A percentile compares a stretch with the other conserved stretches of the same genome.
Conservation (phyloP, 2,113 vertebrate genomes). For the Equus quagga region DNA sequence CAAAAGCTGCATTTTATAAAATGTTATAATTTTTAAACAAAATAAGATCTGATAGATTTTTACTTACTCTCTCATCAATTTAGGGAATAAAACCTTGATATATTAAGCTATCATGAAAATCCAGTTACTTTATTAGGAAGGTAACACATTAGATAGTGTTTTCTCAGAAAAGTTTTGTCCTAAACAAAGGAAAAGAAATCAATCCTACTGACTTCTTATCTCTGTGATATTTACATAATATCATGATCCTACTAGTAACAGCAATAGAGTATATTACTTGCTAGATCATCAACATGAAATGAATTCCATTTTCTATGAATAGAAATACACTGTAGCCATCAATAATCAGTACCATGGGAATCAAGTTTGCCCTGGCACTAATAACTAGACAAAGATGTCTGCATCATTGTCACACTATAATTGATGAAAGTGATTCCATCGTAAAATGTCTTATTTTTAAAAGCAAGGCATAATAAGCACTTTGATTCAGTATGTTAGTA, state of each 20-base stretch:
- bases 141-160: constrained; percentile 4
- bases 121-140: constrained; percentile 52
- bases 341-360: neutral
- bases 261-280: neutral
- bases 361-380: constrained; percentile 54
- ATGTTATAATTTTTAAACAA: constrained; percentile 33
- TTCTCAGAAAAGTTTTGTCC: constrained; percentile 46
- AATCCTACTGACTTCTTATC: constrained; percentile 33
- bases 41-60: constrained; percentile 44
- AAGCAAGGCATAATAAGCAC: constrained; percentile 62
- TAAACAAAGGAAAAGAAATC: constrained; percentile 16
- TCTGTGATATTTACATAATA: neutral
- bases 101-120: constrained; percentile 23
- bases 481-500: constrained; percentile 73
- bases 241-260: neutral
- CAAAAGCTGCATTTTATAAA: constrained; percentile 55
- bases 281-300: neutral
- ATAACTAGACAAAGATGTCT: constrained; percentile 37
- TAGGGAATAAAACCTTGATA: constrained; percentile 16
- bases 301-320: constrained; percentile 20
- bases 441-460: constrained; percentile 69
- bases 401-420: constrained; percentile 62
- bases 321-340: constrained; percentile 2
- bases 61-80: neutral
- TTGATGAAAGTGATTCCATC: constrained; percentile 55